Conservation (phyloP, 2,888 invertebrate genomes). For the Ectemnius cavifrons region DNA sequence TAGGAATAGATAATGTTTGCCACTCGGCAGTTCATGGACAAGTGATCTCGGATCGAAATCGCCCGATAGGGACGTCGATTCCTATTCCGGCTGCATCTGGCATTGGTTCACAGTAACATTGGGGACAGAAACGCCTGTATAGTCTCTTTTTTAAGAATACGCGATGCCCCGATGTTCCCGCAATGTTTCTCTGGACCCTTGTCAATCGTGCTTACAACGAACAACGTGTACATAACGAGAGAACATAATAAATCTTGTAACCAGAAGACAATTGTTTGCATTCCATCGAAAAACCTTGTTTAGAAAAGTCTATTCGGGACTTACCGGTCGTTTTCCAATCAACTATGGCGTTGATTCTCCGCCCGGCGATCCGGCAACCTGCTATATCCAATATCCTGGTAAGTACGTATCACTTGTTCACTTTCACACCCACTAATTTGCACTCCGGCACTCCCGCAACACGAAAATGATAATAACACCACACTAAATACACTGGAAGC, state of each 20-base stretch:
- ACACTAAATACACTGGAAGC: too few species aligned
- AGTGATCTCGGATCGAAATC: constrained; percentile 49
- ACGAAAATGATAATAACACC: too few species aligned
- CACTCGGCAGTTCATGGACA: constrained; percentile 32
- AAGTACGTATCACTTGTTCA: too few species aligned
- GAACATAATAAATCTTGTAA: constrained; percentile 68
- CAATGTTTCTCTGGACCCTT: constrained; percentile 76
- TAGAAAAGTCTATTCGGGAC: too few species aligned
- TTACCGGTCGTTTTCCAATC: too few species aligned
- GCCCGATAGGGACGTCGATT: constrained; percentile 39
- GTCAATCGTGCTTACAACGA: constrained; percentile 68
- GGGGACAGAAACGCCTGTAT: constrained; percentile 67
- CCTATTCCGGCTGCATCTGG: constrained; percentile 57
- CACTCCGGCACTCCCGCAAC: too few species aligned
- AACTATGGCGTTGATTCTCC: too few species aligned
- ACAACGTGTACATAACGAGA: constrained; percentile 70
- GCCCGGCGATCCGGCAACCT: too few species aligned
- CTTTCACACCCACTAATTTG: too few species aligned
- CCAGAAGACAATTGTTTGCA: constrained; percentile 15
- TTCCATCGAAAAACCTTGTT: too few species aligned
- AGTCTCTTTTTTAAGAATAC: constrained; percentile 57
- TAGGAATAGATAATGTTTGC: too few species aligned
- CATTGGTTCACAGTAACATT: constrained; percentile 77
- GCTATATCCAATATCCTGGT: too few species aligned
- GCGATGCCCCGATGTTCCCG: constrained; percentile 56